phyloP scores from a whole-genome alignment of 1,140 invertebrate species.

The Archegozetes longisetosus region DNA sequence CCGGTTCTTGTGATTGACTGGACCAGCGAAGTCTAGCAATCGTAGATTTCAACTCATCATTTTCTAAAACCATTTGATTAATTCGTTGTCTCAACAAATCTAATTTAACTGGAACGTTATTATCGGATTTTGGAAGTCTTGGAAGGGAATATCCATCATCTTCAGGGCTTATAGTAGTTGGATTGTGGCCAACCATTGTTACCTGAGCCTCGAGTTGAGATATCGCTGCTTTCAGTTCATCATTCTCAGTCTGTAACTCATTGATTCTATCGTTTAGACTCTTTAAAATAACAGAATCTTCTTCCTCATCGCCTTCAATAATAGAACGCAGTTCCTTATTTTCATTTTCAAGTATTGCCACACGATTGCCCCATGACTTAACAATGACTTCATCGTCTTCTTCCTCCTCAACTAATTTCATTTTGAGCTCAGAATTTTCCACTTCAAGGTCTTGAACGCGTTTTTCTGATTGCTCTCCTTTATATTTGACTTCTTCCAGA shows the following conservation, averaged over 20 bases:
- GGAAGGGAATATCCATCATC: neutral
- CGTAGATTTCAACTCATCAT: conserved; percentile 13
- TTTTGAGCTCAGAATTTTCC: conserved; percentile 11
- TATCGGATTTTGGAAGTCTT: neutral
- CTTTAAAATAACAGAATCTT: neutral
- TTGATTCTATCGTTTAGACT: neutral
- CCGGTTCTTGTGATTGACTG: neutral
- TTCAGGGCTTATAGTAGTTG: neutral
- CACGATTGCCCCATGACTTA: neutral
- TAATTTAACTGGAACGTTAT: neutral
- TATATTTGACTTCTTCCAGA: conserved; percentile 10
- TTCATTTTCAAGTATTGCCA: conserved; percentile 11
- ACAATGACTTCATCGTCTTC: conserved; percentile 10
- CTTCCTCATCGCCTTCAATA: conserved; percentile 7
- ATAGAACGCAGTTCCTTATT: conserved; percentile 12
- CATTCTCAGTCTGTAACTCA: neutral
- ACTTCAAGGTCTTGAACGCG: conserved; percentile 12
- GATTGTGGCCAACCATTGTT: neutral
- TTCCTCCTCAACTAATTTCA: conserved; percentile 12
- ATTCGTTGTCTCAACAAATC: conserved; percentile 5
- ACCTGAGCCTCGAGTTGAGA: conserved; percentile 7
- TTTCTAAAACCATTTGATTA: conserved; percentile 16
- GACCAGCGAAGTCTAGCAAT: conserved; percentile 13
- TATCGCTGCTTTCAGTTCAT: conserved; percentile 1
- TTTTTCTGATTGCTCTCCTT: conserved; percentile 6